Evolutionary conservation across 2,113 vertebrate genomes (phyloP).

Genomic region (Platycercus adscitus): DNA sequence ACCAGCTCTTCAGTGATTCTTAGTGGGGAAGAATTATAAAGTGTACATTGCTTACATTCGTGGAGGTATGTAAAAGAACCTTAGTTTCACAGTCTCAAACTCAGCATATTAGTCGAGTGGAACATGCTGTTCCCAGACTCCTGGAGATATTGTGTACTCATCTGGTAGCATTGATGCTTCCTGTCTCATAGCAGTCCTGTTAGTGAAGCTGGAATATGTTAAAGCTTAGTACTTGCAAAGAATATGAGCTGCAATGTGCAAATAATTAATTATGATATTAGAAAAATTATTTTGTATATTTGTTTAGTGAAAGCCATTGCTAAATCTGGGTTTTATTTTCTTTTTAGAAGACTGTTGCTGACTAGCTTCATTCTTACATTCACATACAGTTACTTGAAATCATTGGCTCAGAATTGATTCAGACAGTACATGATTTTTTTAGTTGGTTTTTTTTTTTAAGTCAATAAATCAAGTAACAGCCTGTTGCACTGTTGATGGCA

Average conservation of each 20-base stretch:
- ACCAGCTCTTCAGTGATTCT: background rate
- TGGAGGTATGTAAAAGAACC: background rate
- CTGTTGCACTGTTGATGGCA: background rate
- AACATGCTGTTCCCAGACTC: background rate
- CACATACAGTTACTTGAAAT: background rate
- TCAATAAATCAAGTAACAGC: background rate
- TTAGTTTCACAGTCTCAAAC: background rate
- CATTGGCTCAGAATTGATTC: background rate
- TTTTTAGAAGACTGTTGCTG: background rate
- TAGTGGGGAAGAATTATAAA: background rate
- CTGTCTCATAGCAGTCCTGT: background rate
- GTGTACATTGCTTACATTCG: background rate
- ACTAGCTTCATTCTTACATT: background rate
- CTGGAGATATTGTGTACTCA: background rate
- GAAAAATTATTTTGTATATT: background rate
- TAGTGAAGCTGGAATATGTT: background rate
- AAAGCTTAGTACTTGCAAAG: background rate
- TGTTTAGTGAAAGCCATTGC: background rate
- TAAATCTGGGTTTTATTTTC: background rate
- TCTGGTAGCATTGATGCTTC: background rate
- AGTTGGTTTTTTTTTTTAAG: background rate
- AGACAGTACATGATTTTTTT: background rate
- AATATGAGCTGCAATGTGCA: fast-evolving
- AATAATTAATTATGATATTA: background rate
- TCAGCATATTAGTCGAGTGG: background rate